Conservation (phyloP, 2,888 invertebrate genomes). For the Desoria tigrina region DNA sequence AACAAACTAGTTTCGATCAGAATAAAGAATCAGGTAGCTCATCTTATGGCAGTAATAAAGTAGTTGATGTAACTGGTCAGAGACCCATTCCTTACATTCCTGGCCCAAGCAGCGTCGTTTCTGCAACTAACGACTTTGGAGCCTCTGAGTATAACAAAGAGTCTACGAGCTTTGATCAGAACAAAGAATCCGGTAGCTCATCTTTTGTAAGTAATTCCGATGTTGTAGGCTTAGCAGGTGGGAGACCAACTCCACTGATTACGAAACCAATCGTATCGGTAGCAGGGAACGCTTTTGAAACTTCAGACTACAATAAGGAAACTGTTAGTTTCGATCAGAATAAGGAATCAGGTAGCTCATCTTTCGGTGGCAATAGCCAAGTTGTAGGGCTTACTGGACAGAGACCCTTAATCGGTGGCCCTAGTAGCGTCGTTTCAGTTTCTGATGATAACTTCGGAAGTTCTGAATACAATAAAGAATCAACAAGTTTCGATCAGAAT, state of each 20-base stretch:
- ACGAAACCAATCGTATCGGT: neutral
- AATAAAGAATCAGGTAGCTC: conserved; percentile 5
- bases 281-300: too few species aligned
- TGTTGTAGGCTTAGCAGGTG: neutral
- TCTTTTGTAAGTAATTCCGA: neutral
- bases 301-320: too few species aligned
- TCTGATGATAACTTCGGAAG: neutral
- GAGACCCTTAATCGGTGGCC: too few species aligned
- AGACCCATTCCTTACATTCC: neutral
- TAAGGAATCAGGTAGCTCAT: too few species aligned
- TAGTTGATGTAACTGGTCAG: neutral
- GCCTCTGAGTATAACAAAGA: too few species aligned
- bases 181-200: too few species aligned
- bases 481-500: too few species aligned
- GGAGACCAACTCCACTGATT: too few species aligned
- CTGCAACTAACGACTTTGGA: too few species aligned
- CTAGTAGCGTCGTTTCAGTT: neutral
- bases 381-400: neutral
- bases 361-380: neutral
- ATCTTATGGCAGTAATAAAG: neutral
- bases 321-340: too few species aligned
- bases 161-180: too few species aligned
- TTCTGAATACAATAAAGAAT: neutral
- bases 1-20: neutral
- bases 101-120: neutral